A percentile compares a stretch with the other conserved stretches of the same genome.
Conservation (phyloP, 2,113 vertebrate genomes). For the Mirza zaza region DNA sequence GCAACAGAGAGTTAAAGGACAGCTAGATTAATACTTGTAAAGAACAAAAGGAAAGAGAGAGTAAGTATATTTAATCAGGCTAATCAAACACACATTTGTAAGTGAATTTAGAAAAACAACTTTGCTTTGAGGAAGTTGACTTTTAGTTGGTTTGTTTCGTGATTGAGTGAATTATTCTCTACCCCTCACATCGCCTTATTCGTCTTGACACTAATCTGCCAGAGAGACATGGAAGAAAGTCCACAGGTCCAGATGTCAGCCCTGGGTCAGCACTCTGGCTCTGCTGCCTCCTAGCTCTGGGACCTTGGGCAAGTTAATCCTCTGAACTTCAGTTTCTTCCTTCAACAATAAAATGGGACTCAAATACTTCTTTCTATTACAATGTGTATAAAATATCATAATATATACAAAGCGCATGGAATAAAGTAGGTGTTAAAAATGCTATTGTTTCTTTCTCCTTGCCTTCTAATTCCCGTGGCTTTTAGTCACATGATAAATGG, state of each 20-base stretch:
- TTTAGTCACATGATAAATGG: background rate
- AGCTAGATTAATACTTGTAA: background rate
- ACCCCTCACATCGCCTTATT: background rate
- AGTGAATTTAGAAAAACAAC: background rate
- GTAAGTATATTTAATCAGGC: background rate
- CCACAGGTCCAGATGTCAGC: background rate
- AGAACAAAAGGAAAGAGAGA: conserved; percentile 8
- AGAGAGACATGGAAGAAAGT: background rate
- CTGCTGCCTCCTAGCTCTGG: background rate
- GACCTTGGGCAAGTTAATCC: background rate
- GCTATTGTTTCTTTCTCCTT: background rate
- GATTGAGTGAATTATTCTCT: background rate
- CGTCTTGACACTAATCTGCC: background rate
- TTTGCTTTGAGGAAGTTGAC: conserved; percentile 35
- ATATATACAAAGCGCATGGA: background rate
- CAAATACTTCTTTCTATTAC: background rate
- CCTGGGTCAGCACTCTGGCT: background rate
- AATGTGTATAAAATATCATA: background rate
- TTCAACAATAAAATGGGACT: background rate
- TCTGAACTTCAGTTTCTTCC: background rate
- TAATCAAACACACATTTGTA: background rate
- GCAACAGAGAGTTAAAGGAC: background rate
- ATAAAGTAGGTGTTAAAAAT: background rate
- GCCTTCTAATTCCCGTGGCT: background rate
- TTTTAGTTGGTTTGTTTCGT: background rate